Evolutionary conservation across 2,113 vertebrate species (phyloP).

Genomic region (Caracal caracal): DNA sequence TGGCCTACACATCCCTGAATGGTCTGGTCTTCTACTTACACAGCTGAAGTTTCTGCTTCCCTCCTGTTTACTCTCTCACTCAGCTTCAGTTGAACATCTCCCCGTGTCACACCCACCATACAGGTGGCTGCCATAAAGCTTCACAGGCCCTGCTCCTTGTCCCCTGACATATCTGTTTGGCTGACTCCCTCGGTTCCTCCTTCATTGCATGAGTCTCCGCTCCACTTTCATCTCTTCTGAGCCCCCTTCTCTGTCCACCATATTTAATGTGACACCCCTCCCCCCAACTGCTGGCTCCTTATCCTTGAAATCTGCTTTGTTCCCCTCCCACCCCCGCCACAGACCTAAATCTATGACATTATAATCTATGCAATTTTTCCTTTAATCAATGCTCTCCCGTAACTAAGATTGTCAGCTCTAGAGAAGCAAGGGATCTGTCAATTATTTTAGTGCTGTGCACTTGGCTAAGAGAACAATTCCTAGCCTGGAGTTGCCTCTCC

Average conservation of each 20-base stretch:
- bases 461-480: not conserved
- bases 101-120: not conserved
- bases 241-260: not conserved
- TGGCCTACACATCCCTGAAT: too few relatives aligned
- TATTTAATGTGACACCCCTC: not conserved
- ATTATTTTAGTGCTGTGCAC: not conserved
- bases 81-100: not conserved
- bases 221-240: not conserved
- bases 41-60: too few relatives aligned
- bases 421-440: not conserved
- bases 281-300: not conserved
- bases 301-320: not conserved
- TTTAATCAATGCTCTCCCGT: not conserved
- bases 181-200: not conserved
- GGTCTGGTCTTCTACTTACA: not conserved
- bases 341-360: not conserved
- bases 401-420: not conserved
- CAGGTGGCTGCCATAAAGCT: not conserved
- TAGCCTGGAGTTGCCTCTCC: not conserved
- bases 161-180: fast-evolving
- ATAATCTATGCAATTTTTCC: not conserved
- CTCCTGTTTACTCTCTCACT: not conserved
- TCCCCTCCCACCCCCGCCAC: fast-evolving
- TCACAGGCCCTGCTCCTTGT: not conserved
- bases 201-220: not conserved